Base-by-base conservation (phyloP, 2,797 vertebrate species). In the Momotus momota region DNA sequence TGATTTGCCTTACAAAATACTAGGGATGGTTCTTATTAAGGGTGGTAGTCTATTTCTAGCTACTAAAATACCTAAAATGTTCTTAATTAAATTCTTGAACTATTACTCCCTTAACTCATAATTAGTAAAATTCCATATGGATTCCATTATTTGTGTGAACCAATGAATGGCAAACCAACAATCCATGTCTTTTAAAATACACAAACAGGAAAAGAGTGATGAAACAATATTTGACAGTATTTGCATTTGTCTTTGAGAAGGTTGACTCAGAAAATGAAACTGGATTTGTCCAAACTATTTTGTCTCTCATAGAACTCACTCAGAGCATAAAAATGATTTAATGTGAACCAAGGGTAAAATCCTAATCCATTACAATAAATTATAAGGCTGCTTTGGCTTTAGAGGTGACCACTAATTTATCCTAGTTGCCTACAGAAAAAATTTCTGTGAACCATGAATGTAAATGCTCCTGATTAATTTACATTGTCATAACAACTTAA, bases 31-130 rank as follows among this genome's bases (percentile, higher is more conserved):
- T 93, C 67, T 80, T 90, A 88, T 78, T 91, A 94, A 94, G 81
- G 33, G 81, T 57, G 81, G 51, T 41, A 69, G 57, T 91, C 85
- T 13, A 79, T 78, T 96, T 95, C 58, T 89, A 94, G 52, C 55
- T 96, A 58, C 65, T 97, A 82, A 97, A 94, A 90, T 93, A 66
- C 41, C 52, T 87, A 38, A 87, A 94, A 60, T 92, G 6, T 67
- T 97, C 71, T 96, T 95, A 88, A 96, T 94, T 94, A 95, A 95
- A 94, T 66, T 91, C 29, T 75, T 91, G 35, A 93, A 77, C 46
- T 96, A 84, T 84, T 88, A 46, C 75, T 84, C 64, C 66, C 17
- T 67, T 94, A 96, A 88, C 70, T 91, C 62, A 93, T 88, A 65
- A 96, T 29, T 91, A 88, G 65, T 72, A 78, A 96, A 97, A 89